A percentile compares a stretch with the other conserved stretches of the same genome.
Conservation (phyloP, 2,888 invertebrate species). For the Hedychridium roseum region DNA sequence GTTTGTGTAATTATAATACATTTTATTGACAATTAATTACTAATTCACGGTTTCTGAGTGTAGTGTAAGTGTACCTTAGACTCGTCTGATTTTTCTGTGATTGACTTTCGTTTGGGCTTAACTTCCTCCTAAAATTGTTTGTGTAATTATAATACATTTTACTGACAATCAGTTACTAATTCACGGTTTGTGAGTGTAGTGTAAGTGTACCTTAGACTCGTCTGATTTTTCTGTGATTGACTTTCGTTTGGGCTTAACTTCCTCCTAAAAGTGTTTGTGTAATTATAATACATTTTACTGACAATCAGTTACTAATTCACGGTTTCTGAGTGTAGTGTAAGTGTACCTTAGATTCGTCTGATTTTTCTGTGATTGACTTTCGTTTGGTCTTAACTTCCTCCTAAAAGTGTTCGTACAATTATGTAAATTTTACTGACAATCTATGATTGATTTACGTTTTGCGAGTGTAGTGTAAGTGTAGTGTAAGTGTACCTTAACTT, state of each 20-base stretch:
- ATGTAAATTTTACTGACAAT: too few species aligned
- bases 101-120: slow-evolving; percentile 21
- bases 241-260: slow-evolving; percentile 21
- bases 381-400: slow-evolving; percentile 24
- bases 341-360: slow-evolving; percentile 23
- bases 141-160: slow-evolving; percentile 6
- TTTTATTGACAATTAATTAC: too few species aligned
- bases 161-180: too few species aligned
- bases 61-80: slow-evolving; percentile 24
- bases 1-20: slow-evolving; percentile 5
- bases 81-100: slow-evolving; percentile 14
- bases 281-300: too few species aligned
- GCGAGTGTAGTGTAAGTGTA: slow-evolving; percentile 19
- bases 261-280: slow-evolving; percentile 25
- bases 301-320: too few species aligned
- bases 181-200: too few species aligned
- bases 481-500: not conserved
- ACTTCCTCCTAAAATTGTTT: slow-evolving; percentile 26
- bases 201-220: slow-evolving; percentile 22
- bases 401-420: slow-evolving; percentile 20
- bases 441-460: too few species aligned
- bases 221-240: slow-evolving; percentile 15
- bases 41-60: too few species aligned
- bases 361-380: slow-evolving; percentile 19
- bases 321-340: too few species aligned